Base-by-base conservation (phyloP, 2,113 vertebrate genomes). In the Hyaena hyaena region DNA sequence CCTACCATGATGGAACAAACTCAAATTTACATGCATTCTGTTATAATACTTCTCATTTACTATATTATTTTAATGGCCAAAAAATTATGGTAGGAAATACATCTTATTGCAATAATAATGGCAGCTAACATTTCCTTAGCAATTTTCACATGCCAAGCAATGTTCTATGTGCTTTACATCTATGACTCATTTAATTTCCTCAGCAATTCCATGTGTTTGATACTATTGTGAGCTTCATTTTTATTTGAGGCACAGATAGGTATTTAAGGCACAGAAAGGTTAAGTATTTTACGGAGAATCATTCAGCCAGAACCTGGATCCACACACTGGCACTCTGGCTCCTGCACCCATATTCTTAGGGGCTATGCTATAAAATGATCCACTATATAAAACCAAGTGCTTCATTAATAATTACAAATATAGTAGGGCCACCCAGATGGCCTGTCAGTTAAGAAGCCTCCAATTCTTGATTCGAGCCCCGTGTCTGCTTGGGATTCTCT, bases 171-270 rank as follows among this genome's bases (percentile, higher is more conserved):
- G 28, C 24, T 95, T 93, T 95, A 43, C 21, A 15, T 94, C 31
- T 86, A 7, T 91, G 71, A 93, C 31, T 96, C 16, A 79, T 81
- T 93, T 82, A 94, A 55, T 95, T 10, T 4, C 83, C 48, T 97
- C 71, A 76, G 23, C 7, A 58, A 28, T 58, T 92, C 50, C 53
- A 39, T 79, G 39, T 0, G 1, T 33, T 24, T 24, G 35, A 39
- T 85, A 48, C 43, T 35, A 33, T 45, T 33, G 68, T 4, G 4
- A 83, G 16, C 53, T 63, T 87, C 53, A 48, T 23, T 94, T 95
- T 83, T 80, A 35, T 88, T 63, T 90, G 33, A 87, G 53, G n/a
- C 83, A 92, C 45, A 86, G 68, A 95, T 33, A 69, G 9, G 58
- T 80, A 35, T 85, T 63, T 90, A 26, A 87, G 53, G n/a, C 83